phyloP scores from a whole-genome alignment of 2,888 invertebrate genomes.

The Aporophyla nigra region DNA sequence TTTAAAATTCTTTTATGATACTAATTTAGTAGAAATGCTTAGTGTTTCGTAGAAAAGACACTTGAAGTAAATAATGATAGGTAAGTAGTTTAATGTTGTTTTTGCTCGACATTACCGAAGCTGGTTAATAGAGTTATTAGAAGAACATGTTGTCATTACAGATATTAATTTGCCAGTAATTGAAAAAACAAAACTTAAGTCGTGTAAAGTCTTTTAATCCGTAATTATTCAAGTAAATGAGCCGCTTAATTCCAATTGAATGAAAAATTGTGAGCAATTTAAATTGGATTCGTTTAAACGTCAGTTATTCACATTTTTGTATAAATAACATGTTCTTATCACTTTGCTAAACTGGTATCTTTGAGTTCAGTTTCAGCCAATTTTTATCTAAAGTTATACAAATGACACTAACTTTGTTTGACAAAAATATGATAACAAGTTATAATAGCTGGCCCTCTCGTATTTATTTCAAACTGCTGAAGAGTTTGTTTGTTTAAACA shows the following conservation, averaged over 20 bases:
- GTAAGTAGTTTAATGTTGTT: neutral
- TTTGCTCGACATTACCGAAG: slow-evolving; percentile 2
- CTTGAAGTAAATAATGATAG: neutral
- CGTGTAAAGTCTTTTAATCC: slow-evolving; percentile 18
- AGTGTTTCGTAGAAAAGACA: neutral
- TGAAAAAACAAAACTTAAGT: neutral
- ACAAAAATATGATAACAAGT: slow-evolving; percentile 24
- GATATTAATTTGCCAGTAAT: slow-evolving; percentile 23
- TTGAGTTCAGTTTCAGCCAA: slow-evolving; percentile 46
- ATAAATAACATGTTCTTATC: slow-evolving; percentile 39
- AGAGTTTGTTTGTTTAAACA: too few species aligned
- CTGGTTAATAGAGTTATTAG: slow-evolving; percentile 26
- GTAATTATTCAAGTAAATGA: slow-evolving; percentile 35
- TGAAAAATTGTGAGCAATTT: slow-evolving; percentile 21
- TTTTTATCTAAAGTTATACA: slow-evolving; percentile 36
- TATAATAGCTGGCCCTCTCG: neutral
- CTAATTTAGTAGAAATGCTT: neutral
- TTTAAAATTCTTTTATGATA: neutral
- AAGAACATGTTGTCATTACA: neutral
- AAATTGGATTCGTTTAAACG: slow-evolving; percentile 2
- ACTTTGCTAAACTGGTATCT: slow-evolving; percentile 17
- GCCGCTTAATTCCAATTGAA: slow-evolving; percentile 21
- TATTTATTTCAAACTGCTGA: neutral
- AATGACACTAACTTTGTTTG: slow-evolving; percentile 12
- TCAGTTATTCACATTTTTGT: slow-evolving; percentile 13